phyloP scores from a whole-genome alignment of 2,888 invertebrate genomes.

The Phymatocera aterrima region DNA sequence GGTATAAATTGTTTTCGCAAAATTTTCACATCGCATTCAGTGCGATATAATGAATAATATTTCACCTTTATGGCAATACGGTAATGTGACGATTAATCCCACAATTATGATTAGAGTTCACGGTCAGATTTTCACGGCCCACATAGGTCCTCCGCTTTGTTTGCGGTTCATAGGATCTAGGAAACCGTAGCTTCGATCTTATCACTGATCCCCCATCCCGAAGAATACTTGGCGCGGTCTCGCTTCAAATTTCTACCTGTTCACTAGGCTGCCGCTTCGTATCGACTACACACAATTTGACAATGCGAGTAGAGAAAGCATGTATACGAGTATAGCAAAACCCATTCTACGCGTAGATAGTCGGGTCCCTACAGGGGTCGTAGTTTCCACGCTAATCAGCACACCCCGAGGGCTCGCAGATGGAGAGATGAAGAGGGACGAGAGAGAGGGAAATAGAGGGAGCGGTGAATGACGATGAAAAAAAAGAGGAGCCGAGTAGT shows the following conservation, averaged over 20 bases:
- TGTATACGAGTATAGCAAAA: too few species aligned
- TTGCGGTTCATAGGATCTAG: not conserved
- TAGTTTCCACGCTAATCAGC: slow-evolving; percentile 14
- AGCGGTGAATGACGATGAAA: too few species aligned
- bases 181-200: slow-evolving; percentile 1
- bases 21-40: too few species aligned
- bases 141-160: too few species aligned
- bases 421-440: not conserved
- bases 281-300: not conserved
- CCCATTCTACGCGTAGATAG: too few species aligned
- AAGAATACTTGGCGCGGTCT: not conserved
- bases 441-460: not conserved
- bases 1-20: too few species aligned
- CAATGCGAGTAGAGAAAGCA: not conserved
- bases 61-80: too few species aligned
- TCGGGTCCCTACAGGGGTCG: not conserved
- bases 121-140: not conserved
- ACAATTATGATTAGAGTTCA: not conserved
- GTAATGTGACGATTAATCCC: too few species aligned
- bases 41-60: too few species aligned
- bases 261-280: not conserved
- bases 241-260: not conserved
- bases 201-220: not conserved
- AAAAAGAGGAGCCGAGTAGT: not conserved
- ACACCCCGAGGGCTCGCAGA: not conserved